Evolutionary conservation across 1,140 invertebrate genomes (phyloP), one percentile per base, ranked within the genome.

Genomic region (Drosophila busckii): DNA sequence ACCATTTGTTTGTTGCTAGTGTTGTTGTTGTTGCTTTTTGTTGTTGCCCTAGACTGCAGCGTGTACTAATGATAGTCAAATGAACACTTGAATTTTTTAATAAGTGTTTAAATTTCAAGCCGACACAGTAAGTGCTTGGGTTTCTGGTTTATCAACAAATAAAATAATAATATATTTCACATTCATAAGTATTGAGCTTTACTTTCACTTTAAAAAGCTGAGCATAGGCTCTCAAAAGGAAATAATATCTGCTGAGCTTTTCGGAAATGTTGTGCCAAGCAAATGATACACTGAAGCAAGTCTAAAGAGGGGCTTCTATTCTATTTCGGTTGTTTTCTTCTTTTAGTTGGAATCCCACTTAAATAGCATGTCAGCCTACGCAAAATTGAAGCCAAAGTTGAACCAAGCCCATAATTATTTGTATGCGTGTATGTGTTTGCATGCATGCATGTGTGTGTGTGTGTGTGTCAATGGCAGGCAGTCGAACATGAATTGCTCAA

Each of bases 321-420:
- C n/a, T n/a, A n/a, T n/a, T n/a, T n/a, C n/a, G n/a, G n/a, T n/a
- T n/a, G n/a, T n/a, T n/a, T n/a, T n/a, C n/a, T n/a, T n/a, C n/a
- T n/a, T n/a, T n/a, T n/a, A n/a, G 16, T 7, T 26, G 12, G 12
- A 7, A 6, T 13, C 17, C 4, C 10, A 28, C 44, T 32, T 38
- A 71, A 80, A 82, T 82, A 37, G 69, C 69, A 73, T 82, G 75
- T 80, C 73, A 80, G 71, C 71, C 44, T 58, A 67, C 65, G 20
- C 19, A 40, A 54, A 50, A 52, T 32, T 56, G 35, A 46, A 38
- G 25, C 40, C 31, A 31, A 53, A 70, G 46, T 52, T 52, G 40
- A 52, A 32, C 53, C 7, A 40, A 65, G 55, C 44, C 71, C 58
- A 78, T 80, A 78, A 80, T 71, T 71, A 80, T 67, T 67, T 42